Evolutionary conservation across 2,113 vertebrate species (phyloP).

Genomic region (Eudorcas thomsonii): DNA sequence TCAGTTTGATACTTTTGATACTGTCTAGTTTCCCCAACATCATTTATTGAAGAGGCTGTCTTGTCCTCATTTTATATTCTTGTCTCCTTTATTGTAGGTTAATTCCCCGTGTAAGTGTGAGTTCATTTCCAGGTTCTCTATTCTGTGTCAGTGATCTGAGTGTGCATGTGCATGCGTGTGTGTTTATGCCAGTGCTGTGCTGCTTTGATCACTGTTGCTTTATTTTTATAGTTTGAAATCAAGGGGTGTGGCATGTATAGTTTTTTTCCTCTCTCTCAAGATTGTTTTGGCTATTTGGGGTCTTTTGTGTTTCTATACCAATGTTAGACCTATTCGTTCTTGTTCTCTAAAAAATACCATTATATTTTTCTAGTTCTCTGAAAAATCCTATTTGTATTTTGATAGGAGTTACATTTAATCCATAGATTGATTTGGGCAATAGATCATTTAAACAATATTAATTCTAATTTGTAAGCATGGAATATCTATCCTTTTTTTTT

Average conservation of each 20-base stretch:
- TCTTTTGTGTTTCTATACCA: neutral
- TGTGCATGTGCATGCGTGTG: fast-evolving
- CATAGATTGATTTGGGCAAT: neutral
- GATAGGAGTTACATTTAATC: neutral
- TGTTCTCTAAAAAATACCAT: neutral
- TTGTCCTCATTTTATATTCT: neutral
- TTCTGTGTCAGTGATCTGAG: neutral
- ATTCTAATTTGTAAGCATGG: neutral
- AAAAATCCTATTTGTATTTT: neutral
- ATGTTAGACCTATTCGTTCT: neutral
- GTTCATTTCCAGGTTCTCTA: neutral
- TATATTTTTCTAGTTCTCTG: neutral
- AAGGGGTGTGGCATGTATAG: neutral
- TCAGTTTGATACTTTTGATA: neutral
- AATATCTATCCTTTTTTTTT: neutral
- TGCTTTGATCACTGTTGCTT: neutral
- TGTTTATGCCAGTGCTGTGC: fast-evolving
- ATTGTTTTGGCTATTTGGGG: neutral
- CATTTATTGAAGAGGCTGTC: neutral
- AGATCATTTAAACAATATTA: neutral
- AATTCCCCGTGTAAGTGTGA: neutral
- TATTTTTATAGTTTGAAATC: neutral
- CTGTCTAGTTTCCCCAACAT: neutral
- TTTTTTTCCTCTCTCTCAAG: neutral
- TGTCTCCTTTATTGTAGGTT: neutral